Evolutionary conservation across 1,140 invertebrate species (phyloP).

Genomic region (Macrotrachela quadricornifera): DNA sequence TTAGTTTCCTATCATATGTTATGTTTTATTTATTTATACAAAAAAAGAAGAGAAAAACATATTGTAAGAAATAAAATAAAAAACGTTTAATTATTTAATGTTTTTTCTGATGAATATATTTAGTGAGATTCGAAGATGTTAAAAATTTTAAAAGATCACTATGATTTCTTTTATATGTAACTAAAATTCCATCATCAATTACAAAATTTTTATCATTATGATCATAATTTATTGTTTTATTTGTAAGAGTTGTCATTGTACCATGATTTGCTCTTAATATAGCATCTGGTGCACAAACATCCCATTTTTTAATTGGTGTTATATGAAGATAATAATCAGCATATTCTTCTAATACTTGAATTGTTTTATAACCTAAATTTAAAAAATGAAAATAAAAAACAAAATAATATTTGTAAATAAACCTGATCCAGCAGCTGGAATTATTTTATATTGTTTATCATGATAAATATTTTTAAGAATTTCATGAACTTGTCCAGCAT

Average conservation of each 20-base stretch:
- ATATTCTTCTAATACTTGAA: constrained; percentile 60
- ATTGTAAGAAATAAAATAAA: no score
- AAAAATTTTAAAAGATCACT: no score
- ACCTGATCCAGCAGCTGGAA: constrained; percentile 61
- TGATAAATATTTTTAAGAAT: constrained; percentile 39
- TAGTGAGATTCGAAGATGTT: no score
- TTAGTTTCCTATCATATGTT: no score
- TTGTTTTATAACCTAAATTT: constrained; percentile 67
- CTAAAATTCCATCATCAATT: no score
- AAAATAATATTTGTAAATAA: constrained; percentile 9
- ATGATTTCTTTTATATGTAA: no score
- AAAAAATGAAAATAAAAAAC: constrained; percentile 3
- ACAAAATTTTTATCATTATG: no score
- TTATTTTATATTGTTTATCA: constrained; percentile 41
- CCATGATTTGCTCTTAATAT: constrained; percentile 47
- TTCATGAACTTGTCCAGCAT: constrained; percentile 53
- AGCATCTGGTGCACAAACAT: constrained; percentile 85
- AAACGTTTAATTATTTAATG: no score
- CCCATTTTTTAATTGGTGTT: constrained; percentile 93
- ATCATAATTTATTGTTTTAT: constrained; percentile 32
- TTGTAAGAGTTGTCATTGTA: constrained; percentile 38
- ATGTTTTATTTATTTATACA: no score
- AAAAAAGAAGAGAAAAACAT: no score
- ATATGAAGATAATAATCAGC: constrained; percentile 73
- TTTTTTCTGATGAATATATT: no score